Base-by-base conservation (phyloP, 2,888 invertebrate genomes). In the Cryptophagus acutangulus region DNA sequence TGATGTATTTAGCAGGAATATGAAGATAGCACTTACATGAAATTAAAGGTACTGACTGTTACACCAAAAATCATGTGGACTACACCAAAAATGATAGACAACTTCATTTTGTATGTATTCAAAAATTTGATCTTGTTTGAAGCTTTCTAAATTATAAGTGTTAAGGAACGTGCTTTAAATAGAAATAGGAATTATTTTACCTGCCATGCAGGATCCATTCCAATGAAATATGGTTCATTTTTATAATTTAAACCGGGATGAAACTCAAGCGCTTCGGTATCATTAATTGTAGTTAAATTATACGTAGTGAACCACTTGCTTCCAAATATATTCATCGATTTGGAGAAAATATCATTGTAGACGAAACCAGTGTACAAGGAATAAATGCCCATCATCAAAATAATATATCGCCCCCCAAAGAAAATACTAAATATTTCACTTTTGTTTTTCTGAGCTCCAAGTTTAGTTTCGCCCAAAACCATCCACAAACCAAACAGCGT, bases 71-170 rank as follows among this genome's bases (percentile, higher is more conserved):
- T 78, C 96, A 96, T 96, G 71, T 96, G 96, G 16, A 81, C 60
- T 1, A 96, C 89, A 24, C 95, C 95, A 57, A 96, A 81, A 39
- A 95, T 88, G 40, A 96, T 90, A 33, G 95, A 94, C 47, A 94
- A 72, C 65, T 92, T 90, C 95, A 95, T 96, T 74, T 96, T 96
- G 74, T 86, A 91, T 0, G 93, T 90, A 72, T 96, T 96, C 47
- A 89, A 71, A 72, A 94, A 95, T 47, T 90, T 86, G 54, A 96
- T 93, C 71, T 94, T 93, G 71, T 95, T 95, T 47, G 79, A 78
- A 16, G 86, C 70, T 8, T 73, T 38, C 66, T 71, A 55, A 77
- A 45, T 15, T 16, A 33, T 6, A 39, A 35, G 14, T 25, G 24
- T 17, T 39, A 40, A 36, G 41, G 15, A 6, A 36, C 6, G 14